Evolutionary conservation across 2,797 vertebrate species (phyloP).

Genomic region (Enteromius paludinosus): DNA sequence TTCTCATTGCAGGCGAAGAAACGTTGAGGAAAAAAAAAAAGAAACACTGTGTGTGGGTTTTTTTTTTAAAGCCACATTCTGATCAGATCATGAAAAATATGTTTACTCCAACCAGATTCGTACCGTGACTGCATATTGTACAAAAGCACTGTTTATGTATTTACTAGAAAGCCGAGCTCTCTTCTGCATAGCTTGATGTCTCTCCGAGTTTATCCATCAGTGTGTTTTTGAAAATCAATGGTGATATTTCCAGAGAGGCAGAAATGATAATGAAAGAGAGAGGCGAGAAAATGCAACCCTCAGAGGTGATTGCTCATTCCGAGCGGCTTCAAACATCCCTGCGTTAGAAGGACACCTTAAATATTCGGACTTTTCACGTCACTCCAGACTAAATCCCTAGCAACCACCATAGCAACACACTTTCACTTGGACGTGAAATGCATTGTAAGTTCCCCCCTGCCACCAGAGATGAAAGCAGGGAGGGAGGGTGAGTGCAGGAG

Average conservation of each 20-base stretch:
- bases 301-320: constrained; percentile 74
- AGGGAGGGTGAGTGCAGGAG: constrained; percentile 43
- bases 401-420: constrained; percentile 87
- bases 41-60: not conserved
- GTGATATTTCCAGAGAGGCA: constrained; percentile 69
- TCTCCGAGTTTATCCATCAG: constrained; percentile 60
- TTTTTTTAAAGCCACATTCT: not conserved
- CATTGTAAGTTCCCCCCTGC: constrained; percentile 79
- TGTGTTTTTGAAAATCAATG: constrained; percentile 72
- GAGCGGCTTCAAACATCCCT: constrained; percentile 72
- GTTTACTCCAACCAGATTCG: constrained; percentile 13
- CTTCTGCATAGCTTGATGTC: constrained; percentile 30
- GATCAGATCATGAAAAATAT: constrained; percentile 10
- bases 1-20: constrained; percentile 1
- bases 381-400: constrained; percentile 84
- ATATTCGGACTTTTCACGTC: constrained; percentile 83
- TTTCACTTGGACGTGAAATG: constrained; percentile 81
- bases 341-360: constrained; percentile 84
- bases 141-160: constrained; percentile 4
- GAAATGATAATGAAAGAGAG: constrained; percentile 70
- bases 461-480: constrained; percentile 60
- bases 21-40: not conserved
- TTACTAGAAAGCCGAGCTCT: constrained; percentile 23
- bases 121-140: not conserved
- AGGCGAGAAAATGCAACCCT: constrained; percentile 45